Evolutionary conservation across 1,140 invertebrate species (phyloP).

Genomic region (Caerostris darwini): DNA sequence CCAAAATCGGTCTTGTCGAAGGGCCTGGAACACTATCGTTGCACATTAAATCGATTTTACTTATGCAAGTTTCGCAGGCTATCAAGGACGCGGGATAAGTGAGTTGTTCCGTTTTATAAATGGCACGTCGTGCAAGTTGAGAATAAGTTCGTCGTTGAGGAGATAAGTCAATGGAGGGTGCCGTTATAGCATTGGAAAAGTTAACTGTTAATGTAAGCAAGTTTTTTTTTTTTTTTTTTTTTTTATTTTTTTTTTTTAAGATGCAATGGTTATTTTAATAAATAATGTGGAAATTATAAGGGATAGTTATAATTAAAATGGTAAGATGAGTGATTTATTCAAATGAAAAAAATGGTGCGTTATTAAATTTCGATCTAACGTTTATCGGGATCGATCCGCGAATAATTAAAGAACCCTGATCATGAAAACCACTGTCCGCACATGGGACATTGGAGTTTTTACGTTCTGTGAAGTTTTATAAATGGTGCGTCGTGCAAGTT

Average conservation of each 20-base stretch:
- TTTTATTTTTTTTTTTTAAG: no score
- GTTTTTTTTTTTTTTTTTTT: no score
- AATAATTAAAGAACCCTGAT: no score
- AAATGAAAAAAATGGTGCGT: no score
- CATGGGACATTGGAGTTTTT: no score
- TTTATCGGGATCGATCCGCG: no score
- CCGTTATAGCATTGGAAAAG: background rate
- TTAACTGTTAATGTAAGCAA: background rate
- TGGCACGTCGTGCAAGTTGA: background rate
- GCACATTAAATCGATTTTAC: background rate
- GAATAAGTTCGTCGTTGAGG: background rate
- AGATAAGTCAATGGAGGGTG: background rate
- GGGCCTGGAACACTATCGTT: background rate
- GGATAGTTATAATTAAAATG: no score
- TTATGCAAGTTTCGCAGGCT: background rate
- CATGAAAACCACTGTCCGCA: no score
- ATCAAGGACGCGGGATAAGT: background rate
- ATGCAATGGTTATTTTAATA: no score
- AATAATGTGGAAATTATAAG: no score
- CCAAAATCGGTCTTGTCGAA: background rate
- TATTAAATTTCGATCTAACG: no score
- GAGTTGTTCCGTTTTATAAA: background rate
- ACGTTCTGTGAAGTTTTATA: background rate
- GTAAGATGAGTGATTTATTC: no score
- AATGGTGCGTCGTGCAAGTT: background rate